Evolutionary conservation across 1,140 invertebrate genomes (phyloP), one percentile per base, ranked within the genome.

Genomic region (Acromyrmex heyeri): DNA sequence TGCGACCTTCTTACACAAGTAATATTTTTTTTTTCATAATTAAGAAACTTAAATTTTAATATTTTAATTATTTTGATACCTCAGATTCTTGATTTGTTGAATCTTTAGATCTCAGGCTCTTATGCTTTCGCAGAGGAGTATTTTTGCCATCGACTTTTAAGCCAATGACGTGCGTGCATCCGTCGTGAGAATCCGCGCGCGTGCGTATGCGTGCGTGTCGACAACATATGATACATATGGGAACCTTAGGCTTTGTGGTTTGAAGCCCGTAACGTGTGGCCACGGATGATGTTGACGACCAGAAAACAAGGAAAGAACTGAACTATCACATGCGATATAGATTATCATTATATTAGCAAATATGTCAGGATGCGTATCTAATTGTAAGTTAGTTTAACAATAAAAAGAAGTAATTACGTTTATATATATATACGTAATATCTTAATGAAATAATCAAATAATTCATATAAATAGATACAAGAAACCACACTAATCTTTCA

Each of bases 211-310:
- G 89, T 86, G 90, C 91, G 87, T 92, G 91, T 91, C 91, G 90
- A 91, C 89, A 95, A 95, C 94, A 95, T 93, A 94, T 93, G 95
- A 95, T 95, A 95, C 95, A 95, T 95, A 95, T 95, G 95, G 94
- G 95, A 95, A 95, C 94, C 93, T 93, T 93, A 93, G 90, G 91
- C 91, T 93, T 88, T 95, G 95, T 91, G 95, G 95, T 95, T 95
- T 94, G 94, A 95, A 94, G 94, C 94, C 94, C 85, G 93, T 93
- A 93, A 93, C 91, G 91, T 94, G 93, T 93, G 91, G 92, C 89
- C 86, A 76, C 67, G 67, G 57, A 85, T 44, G 70, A 78, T 81
- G 77, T 64, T 44, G 67, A 50, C 55, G 70, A 83, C 34, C 30
- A 75, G 55, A 87, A 65, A 82, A 69, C 21, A 27, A 73, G 55